phyloP scores from a whole-genome alignment of 1,140 invertebrate genomes.

The Linepithema humile region DNA sequence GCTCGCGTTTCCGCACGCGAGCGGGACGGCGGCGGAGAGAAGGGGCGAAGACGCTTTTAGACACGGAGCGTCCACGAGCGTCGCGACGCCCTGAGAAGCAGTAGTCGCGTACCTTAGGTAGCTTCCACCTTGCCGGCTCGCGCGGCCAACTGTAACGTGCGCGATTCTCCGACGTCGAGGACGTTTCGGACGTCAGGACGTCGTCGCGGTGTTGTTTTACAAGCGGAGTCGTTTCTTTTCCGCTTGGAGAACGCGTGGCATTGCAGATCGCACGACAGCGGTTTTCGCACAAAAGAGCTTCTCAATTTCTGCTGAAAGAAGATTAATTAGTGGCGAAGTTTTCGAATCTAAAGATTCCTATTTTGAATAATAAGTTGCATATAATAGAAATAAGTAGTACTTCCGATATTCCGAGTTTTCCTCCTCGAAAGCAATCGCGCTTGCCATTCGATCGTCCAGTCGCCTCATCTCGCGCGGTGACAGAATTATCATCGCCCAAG shows the following conservation, averaged over 20 bases:
- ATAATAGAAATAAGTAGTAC: neutral
- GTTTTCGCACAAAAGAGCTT: neutral
- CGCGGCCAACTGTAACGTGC: constrained; percentile 66
- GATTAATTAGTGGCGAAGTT: neutral
- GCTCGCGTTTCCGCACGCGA: constrained; percentile 61
- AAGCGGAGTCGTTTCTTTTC: neutral
- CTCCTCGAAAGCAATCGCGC: neutral
- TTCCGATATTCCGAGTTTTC: neutral
- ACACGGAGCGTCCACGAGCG: constrained; percentile 81
- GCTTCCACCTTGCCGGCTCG: constrained; percentile 82
- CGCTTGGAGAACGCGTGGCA: neutral
- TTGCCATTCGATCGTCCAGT: neutral
- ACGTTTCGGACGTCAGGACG: constrained; percentile 11
- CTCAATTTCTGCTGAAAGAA: neutral
- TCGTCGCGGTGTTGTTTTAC: constrained; percentile 6
- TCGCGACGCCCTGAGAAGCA: constrained; percentile 81
- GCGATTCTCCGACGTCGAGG: too few species aligned
- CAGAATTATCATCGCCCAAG: constrained; percentile 1
- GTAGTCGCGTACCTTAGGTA: constrained; percentile 83
- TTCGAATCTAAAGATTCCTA: too few species aligned
- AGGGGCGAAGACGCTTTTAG: constrained; percentile 82
- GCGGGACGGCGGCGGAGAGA: constrained; percentile 67
- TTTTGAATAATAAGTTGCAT: neutral
- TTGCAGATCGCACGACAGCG: neutral
- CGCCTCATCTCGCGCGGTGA: too few species aligned